Percentiles rank a stretch among this genome's conserved stretches.
Conservation (phyloP, 2,113 vertebrate species). For the Symphodus melops region DNA sequence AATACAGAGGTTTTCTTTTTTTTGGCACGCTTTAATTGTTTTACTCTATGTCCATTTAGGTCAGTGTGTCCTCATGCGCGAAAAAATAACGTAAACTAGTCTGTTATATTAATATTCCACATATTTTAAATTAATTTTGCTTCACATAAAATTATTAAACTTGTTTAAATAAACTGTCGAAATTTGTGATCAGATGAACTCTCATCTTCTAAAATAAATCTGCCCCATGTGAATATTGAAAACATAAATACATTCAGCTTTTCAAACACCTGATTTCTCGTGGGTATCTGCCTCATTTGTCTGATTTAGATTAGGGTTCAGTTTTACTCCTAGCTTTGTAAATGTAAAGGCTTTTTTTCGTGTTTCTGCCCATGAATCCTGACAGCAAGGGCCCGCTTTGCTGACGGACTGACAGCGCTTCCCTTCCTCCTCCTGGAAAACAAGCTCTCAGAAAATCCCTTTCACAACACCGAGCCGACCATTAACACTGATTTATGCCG, state of each 20-base stretch:
- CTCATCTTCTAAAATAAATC: slow-evolving; percentile 48
- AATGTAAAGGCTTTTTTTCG: slow-evolving; percentile 43
- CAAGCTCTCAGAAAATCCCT: slow-evolving; percentile 49
- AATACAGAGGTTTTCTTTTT: slow-evolving; percentile 3
- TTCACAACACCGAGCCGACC: slow-evolving; percentile 62
- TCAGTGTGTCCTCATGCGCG: not conserved
- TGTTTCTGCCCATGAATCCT: slow-evolving; percentile 29
- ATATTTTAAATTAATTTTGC: not conserved
- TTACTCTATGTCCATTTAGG: not conserved
- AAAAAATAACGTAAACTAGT: not conserved
- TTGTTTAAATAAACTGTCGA: slow-evolving; percentile 19
- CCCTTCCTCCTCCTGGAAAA: slow-evolving; percentile 49
- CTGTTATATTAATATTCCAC: not conserved
- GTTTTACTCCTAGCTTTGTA: slow-evolving; percentile 16
- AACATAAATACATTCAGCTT: slow-evolving; percentile 70
- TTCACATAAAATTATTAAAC: not conserved
- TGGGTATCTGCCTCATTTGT: slow-evolving; percentile 56
- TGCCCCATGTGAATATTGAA: slow-evolving; percentile 76
- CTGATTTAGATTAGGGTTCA: slow-evolving; percentile 43
- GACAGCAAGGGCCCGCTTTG: slow-evolving; percentile 31
- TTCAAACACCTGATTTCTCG: slow-evolving; percentile 17
- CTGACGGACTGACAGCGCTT: slow-evolving; percentile 32
- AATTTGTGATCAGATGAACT: slow-evolving; percentile 38
- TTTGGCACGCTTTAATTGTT: not conserved
- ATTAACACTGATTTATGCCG: slow-evolving; percentile 74